Base-by-base conservation (phyloP, 2,797 vertebrate genomes). In the Masticophis lateralis region DNA sequence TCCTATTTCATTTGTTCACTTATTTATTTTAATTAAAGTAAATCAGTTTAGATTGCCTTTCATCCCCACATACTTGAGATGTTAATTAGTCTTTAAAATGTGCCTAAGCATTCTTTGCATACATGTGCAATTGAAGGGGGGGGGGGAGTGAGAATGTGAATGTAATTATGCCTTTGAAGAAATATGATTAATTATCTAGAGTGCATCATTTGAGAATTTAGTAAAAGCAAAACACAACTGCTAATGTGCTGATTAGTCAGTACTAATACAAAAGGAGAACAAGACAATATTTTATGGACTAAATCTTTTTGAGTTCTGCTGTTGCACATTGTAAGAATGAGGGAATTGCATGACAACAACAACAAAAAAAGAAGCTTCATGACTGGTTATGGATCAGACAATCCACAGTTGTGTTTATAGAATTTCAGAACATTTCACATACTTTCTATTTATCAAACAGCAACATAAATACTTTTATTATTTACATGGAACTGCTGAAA, bases 171-270 rank as follows among this genome's bases (percentile, higher is more conserved):
- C 83, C 92, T 96, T 95, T 96, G 95, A 95, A 95, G 95, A 97
- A 96, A 96, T 95, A 94, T 96, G 95, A 97, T 96, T 97, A 97
- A 97, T 97, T 97, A 97, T 96, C 95, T 97, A 94, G 95, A 96
- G 96, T 97, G 94, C 94, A 93, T 97, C 96, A 95, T 97, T 95
- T 95, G 95, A 96, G 95, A 95, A 87, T 79, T 94, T 95, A 94
- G 96, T 96, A 97, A 95, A 96, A 93, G 93, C 91, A 95, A 96
- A 95, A 94, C 87, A 8, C 89, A 95, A 96, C 94, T 95, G 91
- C 95, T 97, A 94, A 93, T 95, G 92, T 95, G 95, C 69, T 96
- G 96, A 96, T 97, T 96, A 97, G 91, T 25, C 22, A 25, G 43
- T 25, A 47, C 43, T 83, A 83, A 83, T 83, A 83, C 37, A 74